phyloP scores from a whole-genome alignment of 2,797 vertebrate genomes.

The Intellagama lesueurii region DNA sequence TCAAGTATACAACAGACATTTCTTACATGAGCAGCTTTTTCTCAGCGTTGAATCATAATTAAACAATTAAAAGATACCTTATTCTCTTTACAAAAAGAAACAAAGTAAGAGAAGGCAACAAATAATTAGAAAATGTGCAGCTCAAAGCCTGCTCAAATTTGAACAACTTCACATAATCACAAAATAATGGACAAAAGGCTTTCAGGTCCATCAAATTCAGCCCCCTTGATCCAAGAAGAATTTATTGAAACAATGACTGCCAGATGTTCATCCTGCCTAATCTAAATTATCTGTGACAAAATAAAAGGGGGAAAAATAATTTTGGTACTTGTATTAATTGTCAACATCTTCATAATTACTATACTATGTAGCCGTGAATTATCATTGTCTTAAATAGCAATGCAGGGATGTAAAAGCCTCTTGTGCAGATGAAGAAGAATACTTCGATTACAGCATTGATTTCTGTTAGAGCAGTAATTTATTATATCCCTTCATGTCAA shows the following conservation, averaged over 20 bases:
- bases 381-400: constrained; percentile 2
- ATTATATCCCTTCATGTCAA: constrained; percentile 17
- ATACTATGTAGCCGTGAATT: not conserved
- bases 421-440: not conserved
- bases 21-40: not conserved
- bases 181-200: not conserved
- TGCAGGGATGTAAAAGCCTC: not conserved
- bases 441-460: not conserved
- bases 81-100: not conserved
- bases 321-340: not conserved
- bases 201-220: not conserved
- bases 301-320: not conserved
- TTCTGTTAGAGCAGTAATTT: constrained; percentile 7
- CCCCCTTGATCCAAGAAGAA: not conserved
- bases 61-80: not conserved
- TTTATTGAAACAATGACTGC: not conserved
- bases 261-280: not conserved
- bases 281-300: not conserved
- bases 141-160: not conserved
- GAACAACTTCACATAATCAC: not conserved
- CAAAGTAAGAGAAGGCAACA: not conserved
- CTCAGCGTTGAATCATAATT: not conserved
- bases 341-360: constrained; percentile 14
- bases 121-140: not conserved
- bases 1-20: not conserved